Evolutionary conservation across 2,113 vertebrate species (phyloP).

Genomic region (Prionailurus viverrinus): DNA sequence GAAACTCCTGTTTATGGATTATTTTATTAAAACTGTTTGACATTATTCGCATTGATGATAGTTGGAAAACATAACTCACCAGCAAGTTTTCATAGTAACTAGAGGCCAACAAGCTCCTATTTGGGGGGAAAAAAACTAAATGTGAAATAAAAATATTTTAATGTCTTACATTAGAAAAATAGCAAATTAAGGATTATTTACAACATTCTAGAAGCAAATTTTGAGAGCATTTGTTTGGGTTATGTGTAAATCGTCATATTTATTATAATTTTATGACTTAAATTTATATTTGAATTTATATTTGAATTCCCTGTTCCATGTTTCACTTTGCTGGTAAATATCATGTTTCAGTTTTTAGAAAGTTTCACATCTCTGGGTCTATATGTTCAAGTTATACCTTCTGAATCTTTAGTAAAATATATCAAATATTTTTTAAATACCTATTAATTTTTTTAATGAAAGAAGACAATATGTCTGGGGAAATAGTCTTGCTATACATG

Average conservation of each 20-base stretch:
- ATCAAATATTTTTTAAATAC: constrained; percentile 26
- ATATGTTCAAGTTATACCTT: neutral
- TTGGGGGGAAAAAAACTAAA: neutral
- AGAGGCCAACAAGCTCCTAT: neutral
- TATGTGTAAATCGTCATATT: neutral
- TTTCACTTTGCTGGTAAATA: neutral
- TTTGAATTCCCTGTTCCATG: neutral
- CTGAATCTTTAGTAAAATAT: neutral
- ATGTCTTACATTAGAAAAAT: constrained; percentile 3
- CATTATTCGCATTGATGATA: constrained; percentile 26
- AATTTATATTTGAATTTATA: neutral
- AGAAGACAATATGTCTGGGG: neutral
- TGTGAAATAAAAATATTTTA: neutral
- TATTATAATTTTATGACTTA: constrained; percentile 2
- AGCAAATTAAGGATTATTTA: neutral
- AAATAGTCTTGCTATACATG: neutral
- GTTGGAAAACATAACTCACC: neutral
- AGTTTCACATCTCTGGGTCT: neutral
- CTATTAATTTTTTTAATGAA: constrained; percentile 6
- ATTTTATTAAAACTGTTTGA: neutral
- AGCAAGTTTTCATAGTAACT: neutral
- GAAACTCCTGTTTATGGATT: neutral
- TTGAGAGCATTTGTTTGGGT: neutral
- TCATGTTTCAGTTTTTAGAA: constrained; percentile 2
- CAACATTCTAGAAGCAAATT: neutral